phyloP scores from a whole-genome alignment of 30 jellyfish, hydroid and myxozoan species.

The Aurelia aurita region DNA sequence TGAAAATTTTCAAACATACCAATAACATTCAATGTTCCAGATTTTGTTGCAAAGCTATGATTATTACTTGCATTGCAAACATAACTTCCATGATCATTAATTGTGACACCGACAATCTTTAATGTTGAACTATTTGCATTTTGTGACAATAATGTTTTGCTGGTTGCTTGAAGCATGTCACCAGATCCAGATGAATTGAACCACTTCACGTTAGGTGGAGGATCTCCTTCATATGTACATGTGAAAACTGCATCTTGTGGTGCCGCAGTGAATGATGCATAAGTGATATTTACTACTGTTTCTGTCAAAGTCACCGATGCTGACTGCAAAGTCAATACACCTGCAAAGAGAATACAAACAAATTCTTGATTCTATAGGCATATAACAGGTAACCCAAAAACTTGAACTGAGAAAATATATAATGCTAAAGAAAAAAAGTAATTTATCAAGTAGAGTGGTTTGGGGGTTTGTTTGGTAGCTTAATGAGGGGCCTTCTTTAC shows the following conservation, averaged over 20 bases:
- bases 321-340: background rate
- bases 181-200: background rate
- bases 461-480: too few species aligned
- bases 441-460: too few species aligned
- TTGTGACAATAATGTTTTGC: background rate
- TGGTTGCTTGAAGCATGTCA: background rate
- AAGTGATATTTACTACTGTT: background rate
- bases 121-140: background rate
- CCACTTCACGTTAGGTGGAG: constrained; percentile 8
- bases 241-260: constrained; percentile 15
- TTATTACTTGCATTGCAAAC: constrained; percentile 46
- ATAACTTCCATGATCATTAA: constrained; percentile 38
- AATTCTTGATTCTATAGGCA: too few species aligned
- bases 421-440: too few species aligned
- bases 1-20: constrained; percentile 14
- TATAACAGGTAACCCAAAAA: too few species aligned
- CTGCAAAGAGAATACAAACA: too few species aligned
- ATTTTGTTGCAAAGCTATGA: constrained; percentile 14
- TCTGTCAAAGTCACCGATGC: constrained; percentile 11
- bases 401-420: too few species aligned
- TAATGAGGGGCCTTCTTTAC: too few species aligned
- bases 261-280: constrained; percentile 2
- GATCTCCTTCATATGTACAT: constrained; percentile 3
- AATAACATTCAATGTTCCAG: constrained; percentile 16
- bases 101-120: constrained; percentile 22